phyloP scores from a whole-genome alignment of 2,797 vertebrate species.

The Spizella passerina region DNA sequence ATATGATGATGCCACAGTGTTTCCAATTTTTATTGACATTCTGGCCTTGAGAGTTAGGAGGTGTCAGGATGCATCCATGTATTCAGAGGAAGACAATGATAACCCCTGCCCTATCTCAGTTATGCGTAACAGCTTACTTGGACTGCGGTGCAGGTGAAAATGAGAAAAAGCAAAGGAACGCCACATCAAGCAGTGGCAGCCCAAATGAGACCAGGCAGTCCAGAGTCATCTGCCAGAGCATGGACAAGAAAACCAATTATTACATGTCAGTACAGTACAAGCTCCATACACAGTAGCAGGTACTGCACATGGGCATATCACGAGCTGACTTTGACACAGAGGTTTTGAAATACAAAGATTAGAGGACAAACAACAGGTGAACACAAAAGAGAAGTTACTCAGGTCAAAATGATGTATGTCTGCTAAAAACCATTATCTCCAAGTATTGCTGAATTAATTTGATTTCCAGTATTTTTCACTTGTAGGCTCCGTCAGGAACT shows the following conservation, averaged over 20 bases:
- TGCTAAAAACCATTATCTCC: background rate
- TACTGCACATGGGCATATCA: background rate
- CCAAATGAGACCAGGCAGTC: background rate
- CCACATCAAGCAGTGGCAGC: background rate
- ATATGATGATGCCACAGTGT: background rate
- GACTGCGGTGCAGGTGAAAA: background rate
- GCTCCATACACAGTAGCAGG: background rate
- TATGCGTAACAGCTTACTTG: background rate
- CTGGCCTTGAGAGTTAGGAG: conserved; percentile 13
- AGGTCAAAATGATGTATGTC: background rate
- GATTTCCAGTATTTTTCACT: background rate
- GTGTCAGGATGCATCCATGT: conserved; percentile 9
- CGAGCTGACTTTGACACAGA: background rate
- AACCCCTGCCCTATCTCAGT: background rate
- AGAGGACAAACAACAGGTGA: background rate
- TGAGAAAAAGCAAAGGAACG: conserved; percentile 29
- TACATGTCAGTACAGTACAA: background rate
- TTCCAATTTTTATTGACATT: conserved; percentile 40
- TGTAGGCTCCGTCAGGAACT: background rate
- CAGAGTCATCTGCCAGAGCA: background rate
- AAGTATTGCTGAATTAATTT: background rate
- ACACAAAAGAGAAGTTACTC: background rate
- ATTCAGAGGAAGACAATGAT: background rate
- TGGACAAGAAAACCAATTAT: background rate
- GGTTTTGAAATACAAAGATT: background rate